Percentiles rank a stretch among this genome's conserved stretches.
Evolutionary conservation across 92 coral and sea anemone genomes (phyloP).

Genomic region (Phenganax stokvisi): DNA sequence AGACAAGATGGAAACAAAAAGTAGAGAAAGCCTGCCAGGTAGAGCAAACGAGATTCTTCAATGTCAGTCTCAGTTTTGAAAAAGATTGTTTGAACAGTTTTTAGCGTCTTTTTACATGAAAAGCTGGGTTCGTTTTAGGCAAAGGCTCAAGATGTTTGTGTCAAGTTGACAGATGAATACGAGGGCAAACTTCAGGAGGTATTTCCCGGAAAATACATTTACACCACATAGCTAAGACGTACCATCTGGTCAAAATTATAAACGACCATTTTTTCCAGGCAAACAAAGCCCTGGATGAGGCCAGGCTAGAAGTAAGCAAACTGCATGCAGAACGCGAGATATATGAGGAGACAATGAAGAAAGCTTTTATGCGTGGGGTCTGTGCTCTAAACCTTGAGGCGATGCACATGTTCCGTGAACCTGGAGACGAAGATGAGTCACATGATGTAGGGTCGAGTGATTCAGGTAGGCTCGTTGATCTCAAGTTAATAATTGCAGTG

Average conservation of each 20-base stretch:
- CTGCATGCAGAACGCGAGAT: conserved; percentile 86
- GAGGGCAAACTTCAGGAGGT: conserved; percentile 84
- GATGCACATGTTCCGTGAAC: conserved; percentile 88
- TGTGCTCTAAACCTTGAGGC: conserved; percentile 96
- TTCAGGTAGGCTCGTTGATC: conserved; percentile 12
- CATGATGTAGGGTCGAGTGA: conserved; percentile 12
- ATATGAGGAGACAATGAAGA: conserved; percentile 98
- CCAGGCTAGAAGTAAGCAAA: conserved; percentile 71
- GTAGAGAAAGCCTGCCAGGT: conserved; percentile 99
- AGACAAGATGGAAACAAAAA: conserved; percentile 89
- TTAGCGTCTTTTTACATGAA: too few relatives aligned
- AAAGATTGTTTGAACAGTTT: too few relatives aligned
- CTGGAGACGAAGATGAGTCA: conserved; percentile 71
- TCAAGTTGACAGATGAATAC: conserved; percentile 87
- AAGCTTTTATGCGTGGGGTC: conserved; percentile 97
- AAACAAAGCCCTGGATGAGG: conserved; percentile 68
- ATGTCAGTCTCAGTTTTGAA: not conserved
- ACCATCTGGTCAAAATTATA: not conserved
- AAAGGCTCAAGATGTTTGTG: conserved; percentile 91
- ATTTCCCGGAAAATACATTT: not conserved
- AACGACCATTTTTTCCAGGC: conserved; percentile 44
- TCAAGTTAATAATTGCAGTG: not conserved
- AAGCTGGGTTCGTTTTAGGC: conserved; percentile 44
- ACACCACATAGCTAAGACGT: not conserved
- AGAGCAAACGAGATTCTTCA: not conserved